Conservation (phyloP, 1,140 invertebrate genomes). For the Calliphora vicina region DNA sequence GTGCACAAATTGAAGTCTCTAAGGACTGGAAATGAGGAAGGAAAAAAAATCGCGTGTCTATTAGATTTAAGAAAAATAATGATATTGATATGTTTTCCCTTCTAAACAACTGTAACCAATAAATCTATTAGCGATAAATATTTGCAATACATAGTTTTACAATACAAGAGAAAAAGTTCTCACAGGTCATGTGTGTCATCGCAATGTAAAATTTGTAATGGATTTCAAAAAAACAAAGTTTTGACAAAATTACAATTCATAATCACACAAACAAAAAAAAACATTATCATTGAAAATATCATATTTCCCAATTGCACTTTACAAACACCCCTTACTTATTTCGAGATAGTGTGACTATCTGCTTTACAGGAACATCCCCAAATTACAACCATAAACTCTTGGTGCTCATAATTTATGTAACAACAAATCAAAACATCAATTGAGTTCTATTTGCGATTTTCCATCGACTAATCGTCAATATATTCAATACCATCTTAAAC, state of each 20-base stretch:
- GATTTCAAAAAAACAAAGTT: conserved; percentile 27
- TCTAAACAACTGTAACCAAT: background rate
- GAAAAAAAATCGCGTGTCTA: background rate
- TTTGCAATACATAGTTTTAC: too few relatives aligned
- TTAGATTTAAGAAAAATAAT: background rate
- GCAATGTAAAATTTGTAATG: background rate
- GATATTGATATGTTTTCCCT: background rate
- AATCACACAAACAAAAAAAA: background rate
- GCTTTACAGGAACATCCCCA: background rate
- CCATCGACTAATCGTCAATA: background rate
- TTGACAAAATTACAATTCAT: background rate
- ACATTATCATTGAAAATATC: background rate
- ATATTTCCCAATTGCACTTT: background rate
- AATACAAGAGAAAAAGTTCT: conserved; percentile 9
- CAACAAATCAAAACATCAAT: conserved; percentile 33
- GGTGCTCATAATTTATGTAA: background rate
- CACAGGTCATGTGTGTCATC: background rate
- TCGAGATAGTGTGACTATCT: background rate
- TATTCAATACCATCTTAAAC: background rate
- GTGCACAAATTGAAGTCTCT: background rate
- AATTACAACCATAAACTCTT: background rate
- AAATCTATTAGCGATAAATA: conserved; percentile 31
- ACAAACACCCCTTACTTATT: background rate
- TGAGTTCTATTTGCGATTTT: background rate
- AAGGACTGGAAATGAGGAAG: background rate